Evolutionary conservation across 2,113 vertebrate species (phyloP).

Genomic region (Melanotaenia duboulayi): DNA sequence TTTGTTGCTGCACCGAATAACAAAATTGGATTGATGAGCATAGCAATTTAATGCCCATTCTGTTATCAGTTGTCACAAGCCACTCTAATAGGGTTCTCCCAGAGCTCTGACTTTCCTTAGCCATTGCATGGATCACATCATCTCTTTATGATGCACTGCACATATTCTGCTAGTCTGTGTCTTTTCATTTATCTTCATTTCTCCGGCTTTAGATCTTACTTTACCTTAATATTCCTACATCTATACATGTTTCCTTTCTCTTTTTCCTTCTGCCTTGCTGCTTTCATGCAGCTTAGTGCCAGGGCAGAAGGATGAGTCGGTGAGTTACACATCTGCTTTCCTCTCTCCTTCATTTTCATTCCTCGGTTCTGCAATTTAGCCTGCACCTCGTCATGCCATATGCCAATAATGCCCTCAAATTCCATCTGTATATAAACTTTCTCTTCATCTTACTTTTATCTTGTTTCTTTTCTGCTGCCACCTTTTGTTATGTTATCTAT

Average conservation of each 20-base stretch:
- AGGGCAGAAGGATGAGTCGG: constrained; percentile 32
- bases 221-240: constrained; percentile 19
- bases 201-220: constrained; percentile 15
- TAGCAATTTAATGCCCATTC: not conserved
- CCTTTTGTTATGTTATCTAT: constrained; percentile 7
- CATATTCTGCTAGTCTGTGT: not conserved
- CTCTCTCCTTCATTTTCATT: constrained; percentile 53
- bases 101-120: not conserved
- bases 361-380: constrained; percentile 19
- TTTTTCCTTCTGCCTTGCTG: not conserved
- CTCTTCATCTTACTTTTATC: not conserved
- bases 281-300: constrained; percentile 25
- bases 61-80: not conserved
- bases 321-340: constrained; percentile 56
- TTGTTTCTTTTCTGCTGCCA: not conserved
- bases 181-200: constrained; percentile 21
- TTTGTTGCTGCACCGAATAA: not conserved
- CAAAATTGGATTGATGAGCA: not conserved
- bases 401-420: constrained; percentile 22
- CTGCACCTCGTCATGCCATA: constrained; percentile 34
- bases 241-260: not conserved
- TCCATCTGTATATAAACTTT: constrained; percentile 5
- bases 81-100: not conserved
- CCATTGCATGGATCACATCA: not conserved
- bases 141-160: constrained; percentile 3